Percentiles rank a stretch among this genome's conserved stretches.
Conservation (phyloP, 2,797 vertebrate species). For the Diceros bicornis region DNA sequence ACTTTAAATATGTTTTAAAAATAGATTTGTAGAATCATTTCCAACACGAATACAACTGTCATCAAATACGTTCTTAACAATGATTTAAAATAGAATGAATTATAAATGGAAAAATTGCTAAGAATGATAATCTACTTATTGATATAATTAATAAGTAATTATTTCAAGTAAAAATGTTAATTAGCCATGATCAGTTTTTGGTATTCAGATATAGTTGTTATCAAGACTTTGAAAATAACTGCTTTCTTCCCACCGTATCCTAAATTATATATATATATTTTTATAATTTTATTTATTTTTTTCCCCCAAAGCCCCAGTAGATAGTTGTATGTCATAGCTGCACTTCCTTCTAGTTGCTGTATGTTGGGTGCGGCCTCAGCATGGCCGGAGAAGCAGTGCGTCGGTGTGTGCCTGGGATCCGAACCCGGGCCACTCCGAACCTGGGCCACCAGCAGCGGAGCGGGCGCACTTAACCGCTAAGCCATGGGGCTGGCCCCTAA, state of each 20-base stretch:
- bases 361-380: too few relatives aligned
- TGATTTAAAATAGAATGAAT: conserved; percentile 70
- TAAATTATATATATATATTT: neutral
- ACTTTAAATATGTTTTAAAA: conserved; percentile 61
- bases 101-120: conserved; percentile 65
- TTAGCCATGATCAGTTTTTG: conserved; percentile 61
- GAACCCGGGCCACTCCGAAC: too few relatives aligned
- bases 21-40: conserved; percentile 71
- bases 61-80: conserved; percentile 47
- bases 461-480: too few relatives aligned
- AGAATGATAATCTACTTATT: conserved; percentile 63
- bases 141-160: conserved; percentile 66
- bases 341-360: too few relatives aligned
- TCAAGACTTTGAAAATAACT: conserved; percentile 58
- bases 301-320: too few relatives aligned
- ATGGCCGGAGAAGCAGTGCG: too few relatives aligned
- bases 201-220: conserved; percentile 60
- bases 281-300: too few relatives aligned
- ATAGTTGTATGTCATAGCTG: too few relatives aligned
- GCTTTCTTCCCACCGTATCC: conserved; percentile 5
- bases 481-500: neutral
- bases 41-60: neutral
- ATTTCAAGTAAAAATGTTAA: conserved; percentile 66
- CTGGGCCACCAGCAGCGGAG: too few relatives aligned
- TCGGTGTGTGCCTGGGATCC: too few relatives aligned